Evolutionary conservation across 2,113 vertebrate species (phyloP), one percentile per base, ranked within the genome.

Genomic region (Sebastes fasciatus): DNA sequence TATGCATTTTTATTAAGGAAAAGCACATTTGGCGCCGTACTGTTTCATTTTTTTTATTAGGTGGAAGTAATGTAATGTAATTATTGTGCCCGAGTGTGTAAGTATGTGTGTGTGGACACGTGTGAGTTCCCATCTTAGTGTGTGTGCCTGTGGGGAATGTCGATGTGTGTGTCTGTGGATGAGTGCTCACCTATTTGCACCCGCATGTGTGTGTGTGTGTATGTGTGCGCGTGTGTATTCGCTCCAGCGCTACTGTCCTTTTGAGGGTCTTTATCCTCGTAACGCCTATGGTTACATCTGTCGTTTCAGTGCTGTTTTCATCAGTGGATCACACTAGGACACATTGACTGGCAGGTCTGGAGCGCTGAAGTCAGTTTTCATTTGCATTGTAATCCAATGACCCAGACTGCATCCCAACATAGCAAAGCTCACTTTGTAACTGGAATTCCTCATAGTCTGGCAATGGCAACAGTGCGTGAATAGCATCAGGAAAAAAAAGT

Each of bases 1-100:
- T 94, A 92, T 94, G 94, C 94, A 94, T 94, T 94, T 93, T 93
- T 93, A 94, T 94, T 90, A 94, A 93, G 91, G 90, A 89, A 93
- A 93, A 87, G 86, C 90, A 91, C 91, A 92, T 93, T 93, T 92
- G 92, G 82, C 86, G 82, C 81, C 72, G 68, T 80, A 88, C 88
- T 88, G 87, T 89, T 93, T 92, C 89, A 70, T 90, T 89, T 71
- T 85, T 94, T 93, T 90, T 88, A 93, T 91, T 88, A 89, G 88
- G 74, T 82, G 80, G 77, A 86, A 89, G 90, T 92, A 91, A 91
- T 92, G 84, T 88, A 90, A 92, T 86, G 87, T 91, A 92, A 92
- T 93, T 92, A 91, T 90, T 85, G 86, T 88, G 73, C 67, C 23
- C 26, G 26, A 34, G 26, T 55, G 66, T 75, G 77, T 85, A 42